A percentile compares a stretch with the other conserved stretches of the same genome.
Conservation (phyloP, 2,797 vertebrate species). For the Tangara arthus region DNA sequence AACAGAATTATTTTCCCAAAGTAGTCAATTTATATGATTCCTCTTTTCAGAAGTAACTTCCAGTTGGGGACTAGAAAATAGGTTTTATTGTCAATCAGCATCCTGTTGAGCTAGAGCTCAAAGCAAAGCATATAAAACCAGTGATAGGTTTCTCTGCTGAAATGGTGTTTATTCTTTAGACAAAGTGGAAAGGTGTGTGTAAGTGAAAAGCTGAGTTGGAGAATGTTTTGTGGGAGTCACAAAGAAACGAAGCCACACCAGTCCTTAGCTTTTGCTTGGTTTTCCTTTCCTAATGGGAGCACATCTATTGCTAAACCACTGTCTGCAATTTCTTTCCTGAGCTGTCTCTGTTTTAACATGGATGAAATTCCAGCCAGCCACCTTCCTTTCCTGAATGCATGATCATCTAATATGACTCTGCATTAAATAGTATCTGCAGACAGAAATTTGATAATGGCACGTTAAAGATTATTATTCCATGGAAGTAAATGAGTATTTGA, state of each 20-base stretch:
- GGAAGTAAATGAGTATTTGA: not conserved
- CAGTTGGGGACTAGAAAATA: not conserved
- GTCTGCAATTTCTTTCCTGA: not conserved
- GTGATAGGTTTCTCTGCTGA: not conserved
- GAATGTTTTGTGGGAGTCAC: not conserved
- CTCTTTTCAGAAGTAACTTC: not conserved
- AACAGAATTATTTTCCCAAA: not conserved
- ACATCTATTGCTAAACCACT: not conserved
- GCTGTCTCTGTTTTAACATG: not conserved
- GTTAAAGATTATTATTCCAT: not conserved
- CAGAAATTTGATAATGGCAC: not conserved
- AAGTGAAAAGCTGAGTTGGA: not conserved
- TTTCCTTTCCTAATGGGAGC: slow-evolving; percentile 7
- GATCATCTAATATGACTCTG: not conserved
- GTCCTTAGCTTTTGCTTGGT: not conserved
- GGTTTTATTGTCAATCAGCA: not conserved
- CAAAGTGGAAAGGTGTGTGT: not conserved
- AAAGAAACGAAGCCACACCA: not conserved
- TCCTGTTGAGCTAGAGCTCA: not conserved
- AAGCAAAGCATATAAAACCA: not conserved
- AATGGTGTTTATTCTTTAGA: not conserved
- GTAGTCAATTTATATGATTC: not conserved
- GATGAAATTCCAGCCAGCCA: slow-evolving; percentile 48
- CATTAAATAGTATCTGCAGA: not conserved
- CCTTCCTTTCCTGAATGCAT: slow-evolving; percentile 37